Percentiles rank a stretch among this genome's conserved stretches.
Evolutionary conservation across 2,888 invertebrate genomes (phyloP).

Genomic region (Drosophila ochracea): DNA sequence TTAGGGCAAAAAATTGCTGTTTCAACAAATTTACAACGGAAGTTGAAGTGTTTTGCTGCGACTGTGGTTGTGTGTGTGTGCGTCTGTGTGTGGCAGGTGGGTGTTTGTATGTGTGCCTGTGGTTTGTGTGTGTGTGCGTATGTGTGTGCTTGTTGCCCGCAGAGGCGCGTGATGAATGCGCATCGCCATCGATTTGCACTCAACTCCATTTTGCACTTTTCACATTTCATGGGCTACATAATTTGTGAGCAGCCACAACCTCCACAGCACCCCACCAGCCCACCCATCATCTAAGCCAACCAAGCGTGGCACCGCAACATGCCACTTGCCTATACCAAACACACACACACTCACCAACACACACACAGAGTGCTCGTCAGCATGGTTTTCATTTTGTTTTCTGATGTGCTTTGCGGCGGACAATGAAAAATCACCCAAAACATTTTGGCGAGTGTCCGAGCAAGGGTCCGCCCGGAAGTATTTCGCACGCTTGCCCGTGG

Average conservation of each 20-base stretch:
- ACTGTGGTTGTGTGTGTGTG: slow-evolving; percentile 14
- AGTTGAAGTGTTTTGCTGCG: slow-evolving; percentile 66
- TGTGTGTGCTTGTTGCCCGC: slow-evolving; percentile 26
- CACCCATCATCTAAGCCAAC: not conserved
- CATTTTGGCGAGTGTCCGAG: slow-evolving; percentile 43
- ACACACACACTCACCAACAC: slow-evolving; percentile 10
- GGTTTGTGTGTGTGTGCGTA: slow-evolving; percentile 23
- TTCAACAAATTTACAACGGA: slow-evolving; percentile 81
- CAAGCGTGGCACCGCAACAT: slow-evolving; percentile 17
- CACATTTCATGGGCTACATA: slow-evolving; percentile 71
- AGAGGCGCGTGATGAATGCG: slow-evolving; percentile 75
- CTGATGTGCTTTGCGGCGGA: slow-evolving; percentile 71
- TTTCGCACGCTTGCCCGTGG: slow-evolving; percentile 64
- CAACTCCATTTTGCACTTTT: slow-evolving; percentile 78
- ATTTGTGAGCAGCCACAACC: slow-evolving; percentile 56
- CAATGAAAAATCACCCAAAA: slow-evolving; percentile 80
- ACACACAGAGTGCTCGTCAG: slow-evolving; percentile 34
- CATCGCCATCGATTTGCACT: slow-evolving; percentile 76
- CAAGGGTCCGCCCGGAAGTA: slow-evolving; percentile 55
- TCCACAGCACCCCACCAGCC: not conserved
- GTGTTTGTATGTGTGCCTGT: slow-evolving; percentile 25
- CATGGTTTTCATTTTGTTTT: slow-evolving; percentile 77
- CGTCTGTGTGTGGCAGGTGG: slow-evolving; percentile 33
- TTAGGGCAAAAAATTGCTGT: slow-evolving; percentile 70
- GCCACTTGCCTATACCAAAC: slow-evolving; percentile 11